A percentile compares a stretch with the other conserved stretches of the same genome.
phyloP scores from a whole-genome alignment of 2,888 invertebrate genomes.

The Agonopterix heracliana region DNA sequence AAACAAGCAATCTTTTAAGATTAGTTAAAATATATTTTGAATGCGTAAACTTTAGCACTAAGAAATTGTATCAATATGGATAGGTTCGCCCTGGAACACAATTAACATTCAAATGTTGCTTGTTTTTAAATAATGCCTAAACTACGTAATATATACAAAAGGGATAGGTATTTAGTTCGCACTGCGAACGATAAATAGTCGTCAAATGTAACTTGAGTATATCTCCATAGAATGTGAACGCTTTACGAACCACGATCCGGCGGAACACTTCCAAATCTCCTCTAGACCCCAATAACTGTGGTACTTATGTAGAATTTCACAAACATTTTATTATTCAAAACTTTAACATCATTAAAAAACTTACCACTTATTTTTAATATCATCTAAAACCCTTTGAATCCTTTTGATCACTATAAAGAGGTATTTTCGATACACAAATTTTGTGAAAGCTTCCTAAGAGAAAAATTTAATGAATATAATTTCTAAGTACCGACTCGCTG shows the following conservation, averaged over 20 bases:
- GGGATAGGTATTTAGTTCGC: too few species aligned
- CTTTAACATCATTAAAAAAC: constrained; percentile 67
- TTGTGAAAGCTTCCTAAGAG: constrained; percentile 45
- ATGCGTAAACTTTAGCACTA: too few species aligned
- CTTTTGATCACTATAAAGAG: constrained; percentile 71
- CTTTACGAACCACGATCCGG: constrained; percentile 22
- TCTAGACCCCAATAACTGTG: constrained; percentile 30
- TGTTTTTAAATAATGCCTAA: too few species aligned
- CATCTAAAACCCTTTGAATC: constrained; percentile 68
- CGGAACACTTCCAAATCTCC: constrained; percentile 3
- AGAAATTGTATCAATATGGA: too few species aligned
- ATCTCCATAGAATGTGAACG: background rate
- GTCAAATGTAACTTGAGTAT: background rate
- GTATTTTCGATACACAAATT: constrained; percentile 64
- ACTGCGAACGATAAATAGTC: too few species aligned
- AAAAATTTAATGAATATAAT: constrained; percentile 34
- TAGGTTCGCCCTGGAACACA: too few species aligned
- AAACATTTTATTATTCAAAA: constrained; percentile 48
- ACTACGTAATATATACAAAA: too few species aligned
- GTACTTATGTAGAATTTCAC: constrained; percentile 58
- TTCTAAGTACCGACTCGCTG: constrained; percentile 34
- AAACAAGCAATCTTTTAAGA: too few species aligned
- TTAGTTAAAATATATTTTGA: too few species aligned
- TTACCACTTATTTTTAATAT: constrained; percentile 57
- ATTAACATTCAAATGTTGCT: too few species aligned